Evolutionary conservation across 1,140 invertebrate species (phyloP).

Genomic region (Trichomalopsis sarcophagae): DNA sequence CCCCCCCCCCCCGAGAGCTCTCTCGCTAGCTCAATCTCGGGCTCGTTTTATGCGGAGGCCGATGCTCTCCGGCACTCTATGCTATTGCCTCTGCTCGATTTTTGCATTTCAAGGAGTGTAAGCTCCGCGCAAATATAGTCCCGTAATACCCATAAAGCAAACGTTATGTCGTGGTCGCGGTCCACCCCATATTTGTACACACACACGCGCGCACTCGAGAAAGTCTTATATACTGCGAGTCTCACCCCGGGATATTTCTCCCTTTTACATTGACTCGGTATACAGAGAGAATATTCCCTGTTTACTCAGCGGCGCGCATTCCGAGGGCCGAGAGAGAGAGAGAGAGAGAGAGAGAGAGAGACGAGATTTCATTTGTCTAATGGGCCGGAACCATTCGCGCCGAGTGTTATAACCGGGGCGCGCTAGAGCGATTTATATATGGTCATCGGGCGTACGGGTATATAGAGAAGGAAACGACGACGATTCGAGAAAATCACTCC

Average conservation of each 20-base stretch:
- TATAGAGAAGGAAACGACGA: neutral
- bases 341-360: too few relatives aligned
- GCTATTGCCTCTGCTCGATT: too few relatives aligned
- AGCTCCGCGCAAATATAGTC: too few relatives aligned
- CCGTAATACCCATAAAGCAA: neutral
- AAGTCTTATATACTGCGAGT: too few relatives aligned
- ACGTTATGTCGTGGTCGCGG: neutral
- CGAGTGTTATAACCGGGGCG: neutral
- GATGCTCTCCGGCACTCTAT: too few relatives aligned
- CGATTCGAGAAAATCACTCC: neutral
- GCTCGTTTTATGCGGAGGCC: neutral
- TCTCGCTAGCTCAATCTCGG: neutral
- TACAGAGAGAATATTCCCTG: neutral
- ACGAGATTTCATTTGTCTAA: conserved; percentile 40
- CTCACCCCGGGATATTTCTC: neutral
- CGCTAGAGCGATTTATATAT: conserved; percentile 17
- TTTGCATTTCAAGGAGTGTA: too few relatives aligned
- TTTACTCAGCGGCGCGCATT: conserved; percentile 17
- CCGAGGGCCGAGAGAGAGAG: neutral
- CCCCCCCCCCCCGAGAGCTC: conserved; percentile 60
- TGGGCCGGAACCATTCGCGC: conserved; percentile 30
- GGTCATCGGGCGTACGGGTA: neutral
- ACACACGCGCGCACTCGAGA: too few relatives aligned
- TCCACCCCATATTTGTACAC: neutral
- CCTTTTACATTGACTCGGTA: neutral